Evolutionary conservation across 1,140 invertebrate genomes (phyloP).

Genomic region (Lepidurus couesii): DNA sequence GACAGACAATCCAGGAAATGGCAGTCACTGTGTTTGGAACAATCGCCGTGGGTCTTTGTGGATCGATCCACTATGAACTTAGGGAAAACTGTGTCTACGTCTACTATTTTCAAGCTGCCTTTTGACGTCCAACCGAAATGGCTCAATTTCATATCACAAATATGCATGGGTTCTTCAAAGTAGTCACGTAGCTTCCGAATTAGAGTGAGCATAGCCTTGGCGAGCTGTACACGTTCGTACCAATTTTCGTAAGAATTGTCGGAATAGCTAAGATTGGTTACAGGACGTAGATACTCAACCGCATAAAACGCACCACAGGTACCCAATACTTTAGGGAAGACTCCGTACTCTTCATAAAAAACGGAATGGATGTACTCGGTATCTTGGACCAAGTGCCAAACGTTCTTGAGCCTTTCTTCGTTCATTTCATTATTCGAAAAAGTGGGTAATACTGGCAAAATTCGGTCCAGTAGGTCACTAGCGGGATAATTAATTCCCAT

Average conservation of each 20-base stretch:
- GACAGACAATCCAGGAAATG: constrained; percentile 60
- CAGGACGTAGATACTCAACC: constrained; percentile 54
- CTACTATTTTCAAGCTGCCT: constrained; percentile 48
- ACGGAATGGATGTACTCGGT: constrained; percentile 58
- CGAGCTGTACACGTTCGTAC: constrained; percentile 49
- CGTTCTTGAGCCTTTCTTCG: constrained; percentile 43
- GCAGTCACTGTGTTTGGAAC: constrained; percentile 56
- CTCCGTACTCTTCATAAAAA: constrained; percentile 52
- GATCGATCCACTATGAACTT: constrained; percentile 46
- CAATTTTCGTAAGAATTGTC: constrained; percentile 46
- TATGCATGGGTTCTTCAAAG: constrained; percentile 53
- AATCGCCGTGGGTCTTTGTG: constrained; percentile 46
- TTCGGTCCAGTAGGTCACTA: neutral
- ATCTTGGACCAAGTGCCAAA: constrained; percentile 58
- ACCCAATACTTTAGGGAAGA: constrained; percentile 59
- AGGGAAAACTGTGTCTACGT: constrained; percentile 54
- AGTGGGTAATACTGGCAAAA: neutral
- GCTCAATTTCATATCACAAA: constrained; percentile 61
- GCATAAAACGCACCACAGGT: constrained; percentile 59
- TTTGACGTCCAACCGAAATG: constrained; percentile 57
- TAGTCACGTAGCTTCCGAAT: constrained; percentile 53
- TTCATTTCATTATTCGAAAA: neutral
- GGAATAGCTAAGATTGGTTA: constrained; percentile 39
- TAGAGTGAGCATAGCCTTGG: constrained; percentile 56
- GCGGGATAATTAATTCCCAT: neutral